phyloP scores from a whole-genome alignment of 1,140 invertebrate genomes.

The Ephestia elutella region DNA sequence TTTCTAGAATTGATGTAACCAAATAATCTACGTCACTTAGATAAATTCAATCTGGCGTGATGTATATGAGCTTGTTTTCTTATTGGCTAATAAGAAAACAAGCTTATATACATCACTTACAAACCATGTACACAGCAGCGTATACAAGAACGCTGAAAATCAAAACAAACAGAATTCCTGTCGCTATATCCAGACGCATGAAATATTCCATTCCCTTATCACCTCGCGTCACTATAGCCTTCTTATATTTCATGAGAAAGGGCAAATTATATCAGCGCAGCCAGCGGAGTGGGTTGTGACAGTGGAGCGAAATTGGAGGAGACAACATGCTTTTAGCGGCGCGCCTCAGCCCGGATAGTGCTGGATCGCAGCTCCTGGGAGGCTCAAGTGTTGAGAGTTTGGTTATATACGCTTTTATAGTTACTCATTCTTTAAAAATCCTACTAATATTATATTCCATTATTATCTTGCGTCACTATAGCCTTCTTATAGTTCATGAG shows the following conservation, averaged over 20 bases:
- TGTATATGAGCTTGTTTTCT: too few relatives aligned
- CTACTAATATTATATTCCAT: constrained; percentile 20
- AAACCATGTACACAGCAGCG: background rate
- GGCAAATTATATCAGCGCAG: constrained; percentile 51
- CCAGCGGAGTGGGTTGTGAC: constrained; percentile 46
- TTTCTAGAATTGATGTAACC: too few relatives aligned
- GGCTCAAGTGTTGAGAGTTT: constrained; percentile 28
- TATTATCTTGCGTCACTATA: constrained; percentile 23
- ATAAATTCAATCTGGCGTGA: too few relatives aligned
- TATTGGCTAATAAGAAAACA: background rate
- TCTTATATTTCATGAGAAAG: constrained; percentile 40
- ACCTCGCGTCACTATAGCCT: constrained; percentile 21
- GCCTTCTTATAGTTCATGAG: constrained; percentile 36
- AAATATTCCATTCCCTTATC: constrained; percentile 23
- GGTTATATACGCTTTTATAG: too few relatives aligned
- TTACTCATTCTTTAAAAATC: too few relatives aligned
- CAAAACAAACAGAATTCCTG: constrained; percentile 1
- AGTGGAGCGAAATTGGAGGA: constrained; percentile 53
- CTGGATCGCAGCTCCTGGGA: constrained; percentile 35
- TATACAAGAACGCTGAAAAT: background rate
- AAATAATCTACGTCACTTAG: too few relatives aligned
- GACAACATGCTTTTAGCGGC: constrained; percentile 66
- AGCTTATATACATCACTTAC: background rate
- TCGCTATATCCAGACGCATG: background rate
- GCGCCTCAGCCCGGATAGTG: constrained; percentile 43